These are phyloP conservation scores for Drosophila asahinai DNA, from an alignment of 1,140 invertebrate genomes.

Conservation along the genomic window DNA sequence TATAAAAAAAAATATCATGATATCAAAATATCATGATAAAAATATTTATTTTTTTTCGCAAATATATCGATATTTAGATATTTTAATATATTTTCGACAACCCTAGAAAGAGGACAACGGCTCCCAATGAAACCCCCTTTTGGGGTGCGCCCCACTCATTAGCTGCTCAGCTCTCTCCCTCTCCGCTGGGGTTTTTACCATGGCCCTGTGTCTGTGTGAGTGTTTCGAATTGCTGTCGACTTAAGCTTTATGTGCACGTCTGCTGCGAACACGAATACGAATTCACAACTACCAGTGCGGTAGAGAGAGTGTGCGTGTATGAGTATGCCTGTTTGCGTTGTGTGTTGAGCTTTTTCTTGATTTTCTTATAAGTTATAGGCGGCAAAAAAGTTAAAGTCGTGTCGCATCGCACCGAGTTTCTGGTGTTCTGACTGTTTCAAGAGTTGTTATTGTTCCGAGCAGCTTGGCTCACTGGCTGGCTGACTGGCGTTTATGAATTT, in stretches of 20 bases:
- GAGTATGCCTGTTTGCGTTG: slow-evolving; percentile 27
- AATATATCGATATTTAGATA: too few species aligned
- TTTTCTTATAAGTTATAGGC: slow-evolving; percentile 64
- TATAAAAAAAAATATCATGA: too few species aligned
- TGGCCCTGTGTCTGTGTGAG: slow-evolving; percentile 54
- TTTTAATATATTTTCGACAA: too few species aligned
- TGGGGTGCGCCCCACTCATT: neutral
- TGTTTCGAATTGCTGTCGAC: slow-evolving; percentile 81
- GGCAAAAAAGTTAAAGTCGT: slow-evolving; percentile 67
- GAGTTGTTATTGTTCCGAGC: slow-evolving; percentile 43
- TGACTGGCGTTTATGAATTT: slow-evolving; percentile 55
- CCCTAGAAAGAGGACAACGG: neutral
- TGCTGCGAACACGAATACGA: slow-evolving; percentile 20
- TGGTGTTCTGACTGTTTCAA: slow-evolving; percentile 41
- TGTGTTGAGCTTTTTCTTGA: slow-evolving; percentile 59
- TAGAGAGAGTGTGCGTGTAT: slow-evolving; percentile 13
- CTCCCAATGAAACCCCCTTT: slow-evolving; percentile 1
- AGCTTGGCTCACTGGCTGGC: slow-evolving; percentile 27
- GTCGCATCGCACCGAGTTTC: slow-evolving; percentile 55
- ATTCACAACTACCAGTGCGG: neutral
- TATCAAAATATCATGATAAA: too few species aligned
- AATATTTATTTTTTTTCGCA: too few species aligned
- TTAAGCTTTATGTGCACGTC: slow-evolving; percentile 75
- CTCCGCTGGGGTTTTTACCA: slow-evolving; percentile 45
- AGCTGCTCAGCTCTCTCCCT: slow-evolving; percentile 6